A percentile compares a stretch with the other conserved stretches of the same genome.
phyloP scores from a whole-genome alignment of 2,797 vertebrate genomes.

The Anabas testudineus region DNA sequence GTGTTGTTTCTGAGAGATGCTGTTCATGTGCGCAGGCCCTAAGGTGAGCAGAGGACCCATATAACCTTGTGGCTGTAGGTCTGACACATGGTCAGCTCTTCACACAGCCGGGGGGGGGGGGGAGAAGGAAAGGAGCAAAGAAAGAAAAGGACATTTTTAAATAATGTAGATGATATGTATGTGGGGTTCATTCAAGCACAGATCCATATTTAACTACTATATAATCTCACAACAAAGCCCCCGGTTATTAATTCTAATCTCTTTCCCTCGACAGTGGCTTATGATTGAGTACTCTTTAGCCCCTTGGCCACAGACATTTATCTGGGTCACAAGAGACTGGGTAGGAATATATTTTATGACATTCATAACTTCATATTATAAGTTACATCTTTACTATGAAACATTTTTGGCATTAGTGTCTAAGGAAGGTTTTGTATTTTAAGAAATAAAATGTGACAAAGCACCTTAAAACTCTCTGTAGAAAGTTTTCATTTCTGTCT shows the following conservation, averaged over 20 bases:
- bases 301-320: slow-evolving; percentile 34
- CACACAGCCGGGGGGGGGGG: not conserved
- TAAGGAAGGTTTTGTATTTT: not conserved
- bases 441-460: slow-evolving; percentile 3
- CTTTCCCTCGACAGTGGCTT: slow-evolving; percentile 14
- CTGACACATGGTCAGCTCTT: slow-evolving; percentile 22
- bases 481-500: slow-evolving; percentile 9
- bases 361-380: not conserved
- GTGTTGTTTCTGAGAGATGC: slow-evolving; percentile 19
- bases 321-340: slow-evolving; percentile 26
- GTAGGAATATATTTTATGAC: not conserved
- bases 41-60: slow-evolving; percentile 39
- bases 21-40: slow-evolving; percentile 18
- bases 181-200: not conserved
- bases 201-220: slow-evolving; percentile 35
- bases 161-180: not conserved
- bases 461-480: slow-evolving; percentile 7
- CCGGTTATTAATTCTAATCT: slow-evolving; percentile 48
- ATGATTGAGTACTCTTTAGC: slow-evolving; percentile 25
- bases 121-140: not conserved
- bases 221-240: slow-evolving; percentile 37
- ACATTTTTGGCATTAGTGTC: not conserved
- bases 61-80: slow-evolving; percentile 49
- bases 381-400: not conserved
- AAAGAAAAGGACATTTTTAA: not conserved